Evolutionary conservation across 2,797 vertebrate genomes (phyloP), one percentile per base, ranked within the genome.

Genomic region (Gallinago nigripennis): DNA sequence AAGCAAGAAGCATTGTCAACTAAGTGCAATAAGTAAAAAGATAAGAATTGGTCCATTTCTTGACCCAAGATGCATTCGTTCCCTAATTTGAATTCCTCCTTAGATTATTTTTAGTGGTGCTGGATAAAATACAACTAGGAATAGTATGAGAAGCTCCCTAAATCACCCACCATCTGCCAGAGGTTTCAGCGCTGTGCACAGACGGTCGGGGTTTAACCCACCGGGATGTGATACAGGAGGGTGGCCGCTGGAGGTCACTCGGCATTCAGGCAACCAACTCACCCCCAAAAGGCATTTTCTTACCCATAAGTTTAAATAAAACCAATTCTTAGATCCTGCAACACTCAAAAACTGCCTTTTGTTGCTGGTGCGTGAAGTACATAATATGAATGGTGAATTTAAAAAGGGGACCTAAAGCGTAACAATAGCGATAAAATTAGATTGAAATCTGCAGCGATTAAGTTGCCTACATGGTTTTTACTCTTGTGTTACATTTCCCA

Each of bases 221-320:
- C 61, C 9, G 60, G 24, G 68, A 18, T 95, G 97, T 35, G 69
- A 94, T 91, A 28, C 39, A 37, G 69, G 12, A 70, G 16, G 31
- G 18, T 3, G 23, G 41, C 96, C 97, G 91, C 97, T 91, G 97
- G 98, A 97, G 97, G 97, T 90, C 97, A 94, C 92, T 88, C 81
- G 5, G 78, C n/a, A 20, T 86, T 57, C 95, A 96, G 81, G 60
- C 80, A 95, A 91, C 37, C 50, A 18, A 4, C 24, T 16, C 57
- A 12, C 48, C 33, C 81, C 41, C 27, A 51, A 56, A n/a, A 8
- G 8, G 23, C 15, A 1, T 76, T 76, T 81, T 70, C 14, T 6
- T 24, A 45, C 56, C 50, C 64, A 0, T 3, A 24, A 25, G 6
- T 48, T 51, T 23, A 68, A 92, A 78, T 28, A 63, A 88, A 90